A percentile compares a stretch with the other conserved stretches of the same genome.
These are phyloP conservation scores for Cryptomyrus ogoouensis DNA, from an alignment of 2,113 vertebrate species.

Conservation along the genomic window DNA sequence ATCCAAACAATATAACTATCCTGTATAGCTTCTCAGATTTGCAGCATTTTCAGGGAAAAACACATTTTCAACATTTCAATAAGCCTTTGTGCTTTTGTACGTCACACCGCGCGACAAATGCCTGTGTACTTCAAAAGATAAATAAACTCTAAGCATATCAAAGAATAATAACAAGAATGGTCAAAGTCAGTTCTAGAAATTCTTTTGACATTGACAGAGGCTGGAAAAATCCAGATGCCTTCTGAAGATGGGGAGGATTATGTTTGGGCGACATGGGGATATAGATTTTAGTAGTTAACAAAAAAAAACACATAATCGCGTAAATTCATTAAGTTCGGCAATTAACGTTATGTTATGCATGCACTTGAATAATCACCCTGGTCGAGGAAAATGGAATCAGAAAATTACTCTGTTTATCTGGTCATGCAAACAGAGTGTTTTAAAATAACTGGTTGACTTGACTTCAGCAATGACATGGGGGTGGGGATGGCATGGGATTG, in stretches of 20 bases:
- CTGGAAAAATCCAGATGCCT: background rate
- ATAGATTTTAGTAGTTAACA: background rate
- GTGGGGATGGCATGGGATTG: background rate
- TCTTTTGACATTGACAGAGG: background rate
- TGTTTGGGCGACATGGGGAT: background rate
- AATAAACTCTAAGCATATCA: background rate
- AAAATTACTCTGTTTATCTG: background rate
- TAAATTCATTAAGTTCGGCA: background rate
- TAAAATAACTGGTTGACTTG: background rate
- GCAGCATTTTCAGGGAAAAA: background rate
- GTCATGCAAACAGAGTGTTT: background rate
- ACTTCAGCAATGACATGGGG: background rate
- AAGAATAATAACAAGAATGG: background rate
- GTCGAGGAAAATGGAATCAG: background rate
- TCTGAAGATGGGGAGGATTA: background rate
- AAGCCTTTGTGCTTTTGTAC: background rate
- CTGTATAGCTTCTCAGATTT: background rate
- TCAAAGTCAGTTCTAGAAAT: background rate
- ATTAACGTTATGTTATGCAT: conserved; percentile 30
- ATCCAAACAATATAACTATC: background rate
- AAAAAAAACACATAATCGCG: background rate
- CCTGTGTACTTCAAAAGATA: background rate
- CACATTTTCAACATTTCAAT: background rate
- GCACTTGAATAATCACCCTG: conserved; percentile 40
- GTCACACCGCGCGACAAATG: background rate